Evolutionary conservation across 2,888 invertebrate species (phyloP), one percentile per base, ranked within the genome.

Genomic region (Sarcophaga rosellei): DNA sequence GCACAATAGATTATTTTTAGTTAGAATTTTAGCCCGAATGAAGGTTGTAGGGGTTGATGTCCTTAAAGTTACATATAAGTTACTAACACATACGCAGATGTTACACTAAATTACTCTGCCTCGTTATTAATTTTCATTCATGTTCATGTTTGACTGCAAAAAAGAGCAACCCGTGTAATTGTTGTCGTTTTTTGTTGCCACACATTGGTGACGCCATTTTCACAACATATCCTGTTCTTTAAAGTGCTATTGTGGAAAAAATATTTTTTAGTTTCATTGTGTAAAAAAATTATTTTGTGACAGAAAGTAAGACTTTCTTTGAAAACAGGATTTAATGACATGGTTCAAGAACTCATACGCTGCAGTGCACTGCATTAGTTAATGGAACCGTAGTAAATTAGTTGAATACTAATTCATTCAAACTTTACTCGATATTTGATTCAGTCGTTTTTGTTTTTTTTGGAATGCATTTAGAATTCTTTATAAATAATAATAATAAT

Each of bases 71-170:
- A 35, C 8, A 35, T 35, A 8, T 35, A 35, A 35, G 35, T 35
- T 35, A 35, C 8, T 35, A 35, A 35, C 35, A 35, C 2, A 35
- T 57, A 69, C 65, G 21, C 23, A 78, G 76, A 81, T 75, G 87
- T 81, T 68, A 88, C 88, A 88, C 89, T 88, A 89, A 90, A 90
- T 89, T 89, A 87, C 88, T 88, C 86, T 89, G 84, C 88, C 81
- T 86, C 86, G 87, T 88, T 88, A 89, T 89, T 88, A 89, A 89
- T 89, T 88, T 88, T 88, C 87, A 79, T 88, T 81, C 85, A 85
- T 77, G 84, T 88, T 88, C 84, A 17, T 47, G 53, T 80, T 72
- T 47, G 65, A n/a, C 73, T 15, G 74, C 68, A 35, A 35, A 35
- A 35, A 10, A 35, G 35, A 63, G 62, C 74, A 79, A 75, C 66